Percentiles rank a stretch among this genome's conserved stretches.
These are phyloP conservation scores for Tiphia femorata DNA, from an alignment of 2,888 invertebrate species.

Conservation along the genomic window DNA sequence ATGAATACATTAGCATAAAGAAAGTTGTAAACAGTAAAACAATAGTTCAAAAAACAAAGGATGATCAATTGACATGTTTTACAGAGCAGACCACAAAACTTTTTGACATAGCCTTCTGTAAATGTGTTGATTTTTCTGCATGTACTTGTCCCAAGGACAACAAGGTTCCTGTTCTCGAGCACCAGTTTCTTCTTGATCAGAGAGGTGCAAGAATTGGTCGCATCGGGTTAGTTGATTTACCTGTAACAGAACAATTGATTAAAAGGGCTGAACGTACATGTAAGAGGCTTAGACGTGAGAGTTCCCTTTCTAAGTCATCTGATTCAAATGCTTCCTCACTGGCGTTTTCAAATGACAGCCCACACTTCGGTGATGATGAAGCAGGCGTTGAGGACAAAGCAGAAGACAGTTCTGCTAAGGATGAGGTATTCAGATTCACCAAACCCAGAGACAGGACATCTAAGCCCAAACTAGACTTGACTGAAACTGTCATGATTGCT, in stretches of 20 bases:
- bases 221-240: too few species aligned
- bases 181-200: too few species aligned
- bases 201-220: too few species aligned
- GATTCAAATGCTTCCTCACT: neutral
- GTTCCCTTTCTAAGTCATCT: slow-evolving; percentile 5
- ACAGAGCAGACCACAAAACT: too few species aligned
- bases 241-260: neutral
- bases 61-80: too few species aligned
- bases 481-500: neutral
- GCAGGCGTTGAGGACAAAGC: neutral
- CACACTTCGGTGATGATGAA: neutral
- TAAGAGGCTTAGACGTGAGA: slow-evolving; percentile 1
- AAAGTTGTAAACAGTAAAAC: too few species aligned
- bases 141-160: too few species aligned
- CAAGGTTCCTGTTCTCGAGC: too few species aligned
- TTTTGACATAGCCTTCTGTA: too few species aligned
- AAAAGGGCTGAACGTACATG: slow-evolving; percentile 3
- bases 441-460: neutral
- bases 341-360: neutral
- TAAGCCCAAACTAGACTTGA: neutral
- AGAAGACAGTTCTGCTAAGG: neutral
- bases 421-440: neutral
- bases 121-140: too few species aligned
- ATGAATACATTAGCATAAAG: too few species aligned
- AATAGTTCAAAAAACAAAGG: too few species aligned